These are phyloP conservation scores for Pipa parva DNA, from an alignment of 2,113 vertebrate genomes.

Conservation along the genomic window DNA sequence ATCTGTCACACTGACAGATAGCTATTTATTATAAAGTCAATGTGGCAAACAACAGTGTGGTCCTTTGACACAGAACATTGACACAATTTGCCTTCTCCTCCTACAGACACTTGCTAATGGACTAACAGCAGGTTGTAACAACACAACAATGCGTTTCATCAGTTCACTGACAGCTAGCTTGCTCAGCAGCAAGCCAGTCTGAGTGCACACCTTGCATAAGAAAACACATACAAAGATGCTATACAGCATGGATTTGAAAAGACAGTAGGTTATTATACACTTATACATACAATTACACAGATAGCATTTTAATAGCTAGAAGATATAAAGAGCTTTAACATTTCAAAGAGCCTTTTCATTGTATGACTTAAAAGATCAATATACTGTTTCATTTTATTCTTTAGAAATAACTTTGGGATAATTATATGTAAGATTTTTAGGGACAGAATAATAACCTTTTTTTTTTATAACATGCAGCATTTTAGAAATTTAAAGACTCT, in stretches of 20 bases:
- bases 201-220: constrained; percentile 47
- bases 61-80: constrained; percentile 90
- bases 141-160: constrained; percentile 57
- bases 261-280: constrained; percentile 8
- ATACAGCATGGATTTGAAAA: neutral
- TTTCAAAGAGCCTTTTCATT: neutral
- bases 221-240: constrained; percentile 12
- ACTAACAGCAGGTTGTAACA: constrained; percentile 62
- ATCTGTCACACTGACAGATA: constrained; percentile 92
- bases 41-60: constrained; percentile 88
- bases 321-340: neutral
- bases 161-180: constrained; percentile 50
- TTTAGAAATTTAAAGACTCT: no score
- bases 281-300: no score
- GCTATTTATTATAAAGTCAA: constrained; percentile 88
- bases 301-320: constrained; percentile 18
- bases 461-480: no score
- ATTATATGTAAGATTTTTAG: no score
- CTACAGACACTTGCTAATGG: constrained; percentile 79
- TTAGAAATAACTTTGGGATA: no score
- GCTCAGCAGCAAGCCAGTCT: constrained; percentile 53
- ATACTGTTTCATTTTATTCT: no score
- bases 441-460: no score
- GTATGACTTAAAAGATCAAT: no score
- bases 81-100: constrained; percentile 90